Conservation (phyloP, 2,797 vertebrate genomes). For the Xenops minutus region DNA sequence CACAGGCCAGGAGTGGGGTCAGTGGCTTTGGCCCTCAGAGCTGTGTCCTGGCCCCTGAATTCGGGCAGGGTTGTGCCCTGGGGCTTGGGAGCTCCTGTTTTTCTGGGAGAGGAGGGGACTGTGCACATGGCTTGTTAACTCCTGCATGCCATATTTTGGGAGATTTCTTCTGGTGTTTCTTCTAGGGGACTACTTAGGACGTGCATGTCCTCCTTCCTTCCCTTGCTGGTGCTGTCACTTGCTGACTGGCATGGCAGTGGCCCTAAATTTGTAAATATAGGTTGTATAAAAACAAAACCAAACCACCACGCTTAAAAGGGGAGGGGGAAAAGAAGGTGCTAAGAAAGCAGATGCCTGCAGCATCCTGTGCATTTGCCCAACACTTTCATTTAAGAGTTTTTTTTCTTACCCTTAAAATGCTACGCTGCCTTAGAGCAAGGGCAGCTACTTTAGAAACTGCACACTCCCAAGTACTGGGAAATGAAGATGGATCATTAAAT, state of each 20-base stretch:
- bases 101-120: neutral
- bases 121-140: neutral
- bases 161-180: neutral
- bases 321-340: neutral
- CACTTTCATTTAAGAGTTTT: neutral
- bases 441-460: neutral
- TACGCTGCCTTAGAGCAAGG: neutral
- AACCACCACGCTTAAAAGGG: neutral
- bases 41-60: neutral
- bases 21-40: neutral
- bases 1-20: fast-evolving
- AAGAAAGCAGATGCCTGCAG: neutral
- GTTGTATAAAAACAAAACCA: neutral
- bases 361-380: neutral
- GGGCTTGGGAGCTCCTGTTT: fast-evolving
- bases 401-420: neutral
- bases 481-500: neutral
- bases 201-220: fast-evolving
- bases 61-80: neutral
- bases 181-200: neutral
- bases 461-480: neutral
- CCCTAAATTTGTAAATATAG: neutral
- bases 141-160: neutral
- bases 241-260: neutral
- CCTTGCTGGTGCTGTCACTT: neutral